phyloP scores from a whole-genome alignment of 92 coral and sea anemone genomes.

The Zoanthus gigantus region DNA sequence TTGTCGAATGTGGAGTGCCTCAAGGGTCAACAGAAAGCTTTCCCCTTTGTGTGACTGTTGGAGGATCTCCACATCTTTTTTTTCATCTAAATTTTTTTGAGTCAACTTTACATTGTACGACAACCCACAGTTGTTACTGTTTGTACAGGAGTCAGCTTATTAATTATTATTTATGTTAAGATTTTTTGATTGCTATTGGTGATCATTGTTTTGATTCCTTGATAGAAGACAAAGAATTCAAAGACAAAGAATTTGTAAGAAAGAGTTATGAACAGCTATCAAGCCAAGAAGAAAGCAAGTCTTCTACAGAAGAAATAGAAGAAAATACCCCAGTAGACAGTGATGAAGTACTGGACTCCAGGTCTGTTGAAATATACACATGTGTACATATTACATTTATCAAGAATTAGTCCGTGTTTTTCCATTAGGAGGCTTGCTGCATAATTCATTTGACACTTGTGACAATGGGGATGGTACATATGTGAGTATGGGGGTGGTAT shows the following conservation, averaged over 20 bases:
- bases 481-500: no score
- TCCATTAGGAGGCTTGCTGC: neutral
- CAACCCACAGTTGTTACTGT: no score
- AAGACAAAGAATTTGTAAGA: neutral
- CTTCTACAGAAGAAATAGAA: neutral
- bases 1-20: no score
- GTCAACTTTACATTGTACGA: no score
- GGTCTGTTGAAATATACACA: neutral
- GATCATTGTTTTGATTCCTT: neutral
- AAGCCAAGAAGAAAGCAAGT: neutral
- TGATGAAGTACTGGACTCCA: neutral
- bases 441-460: no score
- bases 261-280: neutral
- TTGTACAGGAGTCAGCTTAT: no score
- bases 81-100: no score
- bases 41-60: no score
- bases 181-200: neutral
- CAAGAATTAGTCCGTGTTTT: neutral
- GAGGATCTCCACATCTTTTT: no score
- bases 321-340: neutral
- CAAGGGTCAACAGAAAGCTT: no score
- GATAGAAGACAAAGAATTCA: neutral
- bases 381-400: neutral
- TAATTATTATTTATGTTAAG: no score
- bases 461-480: no score